Conservation (phyloP, 2,113 vertebrate genomes). For the Rana temporaria region DNA sequence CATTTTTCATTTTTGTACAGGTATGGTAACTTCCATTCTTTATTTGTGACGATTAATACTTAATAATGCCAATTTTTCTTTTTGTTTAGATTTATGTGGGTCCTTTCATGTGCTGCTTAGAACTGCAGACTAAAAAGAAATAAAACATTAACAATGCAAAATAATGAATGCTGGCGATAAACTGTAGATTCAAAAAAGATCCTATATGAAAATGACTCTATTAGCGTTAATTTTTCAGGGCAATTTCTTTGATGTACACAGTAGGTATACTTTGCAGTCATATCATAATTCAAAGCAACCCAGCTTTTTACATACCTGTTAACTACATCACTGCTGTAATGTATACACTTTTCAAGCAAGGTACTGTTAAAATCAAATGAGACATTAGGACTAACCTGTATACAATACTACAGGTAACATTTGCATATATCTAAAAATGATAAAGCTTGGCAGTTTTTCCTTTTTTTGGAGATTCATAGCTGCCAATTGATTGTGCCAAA, state of each 20-base stretch:
- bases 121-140: no score
- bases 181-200: no score
- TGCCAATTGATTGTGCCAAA: background rate
- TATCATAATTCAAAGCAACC: background rate
- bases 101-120: no score
- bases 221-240: background rate
- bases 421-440: background rate
- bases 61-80: no score
- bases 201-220: background rate
- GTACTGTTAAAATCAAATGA: background rate
- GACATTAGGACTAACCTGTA: background rate
- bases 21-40: no score
- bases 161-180: no score
- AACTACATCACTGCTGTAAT: background rate
- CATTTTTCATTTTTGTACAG: no score
- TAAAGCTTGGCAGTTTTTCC: background rate
- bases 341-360: background rate
- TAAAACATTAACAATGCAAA: no score
- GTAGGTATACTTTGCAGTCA: background rate
- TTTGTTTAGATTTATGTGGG: no score
- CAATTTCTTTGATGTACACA: conserved; percentile 19
- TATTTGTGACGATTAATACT: no score
- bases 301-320: background rate
- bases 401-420: background rate
- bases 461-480: background rate